Percentiles rank a stretch among this genome's conserved stretches.
These are phyloP conservation scores for Hippocampus mohnikei DNA, from an alignment of 2,113 vertebrate genomes.

Conservation along the genomic window DNA sequence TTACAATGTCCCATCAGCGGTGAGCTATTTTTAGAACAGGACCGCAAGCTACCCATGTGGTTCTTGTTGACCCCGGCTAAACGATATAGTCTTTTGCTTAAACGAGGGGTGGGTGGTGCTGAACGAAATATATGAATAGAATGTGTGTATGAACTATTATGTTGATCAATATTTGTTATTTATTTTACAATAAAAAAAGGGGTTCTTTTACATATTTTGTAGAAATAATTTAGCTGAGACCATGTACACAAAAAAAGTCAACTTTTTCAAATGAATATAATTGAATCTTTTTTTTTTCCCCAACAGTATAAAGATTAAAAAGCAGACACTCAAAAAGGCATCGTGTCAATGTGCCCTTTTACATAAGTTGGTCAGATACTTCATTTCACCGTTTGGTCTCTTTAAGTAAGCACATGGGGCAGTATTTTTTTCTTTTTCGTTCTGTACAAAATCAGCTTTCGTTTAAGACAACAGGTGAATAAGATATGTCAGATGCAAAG, in stretches of 20 bases:
- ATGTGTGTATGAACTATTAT: no score
- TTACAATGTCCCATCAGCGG: no score
- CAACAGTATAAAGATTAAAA: conserved; percentile 46
- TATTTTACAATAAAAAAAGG: neutral
- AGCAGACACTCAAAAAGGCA: conserved; percentile 11
- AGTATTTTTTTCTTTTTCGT: conserved; percentile 28
- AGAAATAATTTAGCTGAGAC: neutral
- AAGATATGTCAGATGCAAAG: conserved; percentile 17
- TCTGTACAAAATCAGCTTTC: conserved; percentile 50
- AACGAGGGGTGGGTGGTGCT: no score
- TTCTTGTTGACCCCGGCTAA: no score
- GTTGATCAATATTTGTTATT: no score
- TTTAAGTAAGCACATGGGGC: conserved; percentile 23
- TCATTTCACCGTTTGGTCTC: conserved; percentile 67
- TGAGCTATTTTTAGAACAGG: no score
- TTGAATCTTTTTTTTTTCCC: conserved; percentile 61
- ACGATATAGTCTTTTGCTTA: no score
- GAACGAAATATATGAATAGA: no score
- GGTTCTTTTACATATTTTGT: neutral
- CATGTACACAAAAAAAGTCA: neutral
- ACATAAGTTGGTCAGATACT: conserved; percentile 42
- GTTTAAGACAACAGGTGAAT: conserved; percentile 48
- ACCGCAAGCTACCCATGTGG: no score
- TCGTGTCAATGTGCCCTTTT: conserved; percentile 35
- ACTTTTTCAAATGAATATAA: conserved; percentile 28